Evolutionary conservation across 2,888 invertebrate species (phyloP), one percentile per base, ranked within the genome.

Genomic region (Aphidoletes aphidimyza): DNA sequence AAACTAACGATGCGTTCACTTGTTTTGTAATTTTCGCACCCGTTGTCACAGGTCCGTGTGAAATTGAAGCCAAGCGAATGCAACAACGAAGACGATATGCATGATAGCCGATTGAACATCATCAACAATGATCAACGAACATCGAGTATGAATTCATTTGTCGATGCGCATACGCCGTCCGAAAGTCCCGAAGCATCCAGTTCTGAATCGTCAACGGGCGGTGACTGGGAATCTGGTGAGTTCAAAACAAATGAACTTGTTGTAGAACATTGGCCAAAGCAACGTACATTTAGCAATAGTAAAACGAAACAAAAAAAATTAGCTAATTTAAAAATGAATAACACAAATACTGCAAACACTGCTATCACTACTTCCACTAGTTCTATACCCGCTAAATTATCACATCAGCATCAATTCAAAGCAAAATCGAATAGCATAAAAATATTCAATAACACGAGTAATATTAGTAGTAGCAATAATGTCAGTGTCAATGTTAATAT

Each of bases 191-290:
- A 85, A 54, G 86, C 85, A 78, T 86, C 86, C 47, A 86, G 86
- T 85, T 87, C 86, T 86, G 89, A 88, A 86, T 87, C 89, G 86
- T 88, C 88, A 84, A 87, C 87, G n/a, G 86, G 88, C 86, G 89
- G 89, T 86, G 90, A 89, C 88, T 90, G 90, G 90, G 90, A 90
- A 89, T 90, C 90, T 87, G 90, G 90, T 90, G 89, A 90, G 90
- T 90, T 26, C 59, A 81, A 84, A 81, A 39, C 84, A 59, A 84
- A 49, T 84, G 84, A 84, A 39, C 36, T 47, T 49, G 39, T 36
- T 26, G 84, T 59, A 59, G 84, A 84, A 42, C 42, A 78, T 42
- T 34, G 45, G 45, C 78, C 78, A 84, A 69, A 84, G 49, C 84
- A 84, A 81, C 84, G 84, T 84, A 69, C 69, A 69, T 69, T 69